Conservation (phyloP, 2,797 vertebrate genomes). For the Poecilia wingei region DNA sequence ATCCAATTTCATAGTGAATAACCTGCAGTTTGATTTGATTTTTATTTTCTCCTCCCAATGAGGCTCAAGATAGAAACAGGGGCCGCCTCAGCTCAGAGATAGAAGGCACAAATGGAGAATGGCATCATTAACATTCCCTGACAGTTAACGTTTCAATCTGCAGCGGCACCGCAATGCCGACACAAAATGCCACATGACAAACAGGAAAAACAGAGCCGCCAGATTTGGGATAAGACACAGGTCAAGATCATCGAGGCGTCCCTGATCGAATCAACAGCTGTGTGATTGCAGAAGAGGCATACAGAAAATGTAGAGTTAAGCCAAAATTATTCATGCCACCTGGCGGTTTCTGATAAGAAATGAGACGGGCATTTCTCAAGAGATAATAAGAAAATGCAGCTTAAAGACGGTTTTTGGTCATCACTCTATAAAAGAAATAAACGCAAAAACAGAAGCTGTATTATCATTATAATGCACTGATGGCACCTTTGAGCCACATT, state of each 20-base stretch:
- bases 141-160: slow-evolving; percentile 81
- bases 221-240: slow-evolving; percentile 49
- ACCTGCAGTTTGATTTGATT: slow-evolving; percentile 79
- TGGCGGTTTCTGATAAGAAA: background rate
- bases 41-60: slow-evolving; percentile 53
- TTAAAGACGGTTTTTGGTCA: background rate
- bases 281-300: slow-evolving; percentile 52
- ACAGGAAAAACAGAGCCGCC: slow-evolving; percentile 25
- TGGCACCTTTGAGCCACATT: background rate
- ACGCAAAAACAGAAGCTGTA: background rate
- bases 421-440: background rate
- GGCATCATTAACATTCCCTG: slow-evolving; percentile 79
- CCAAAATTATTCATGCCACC: background rate
- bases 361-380: background rate
- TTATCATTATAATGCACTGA: background rate
- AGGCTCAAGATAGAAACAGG: slow-evolving; percentile 43
- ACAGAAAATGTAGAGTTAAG: background rate
- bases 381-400: background rate
- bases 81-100: slow-evolving; percentile 10
- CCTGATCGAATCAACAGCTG: slow-evolving; percentile 68
- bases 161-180: slow-evolving; percentile 67
- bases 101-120: slow-evolving; percentile 65
- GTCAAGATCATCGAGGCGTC: slow-evolving; percentile 39
- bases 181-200: slow-evolving; percentile 70
- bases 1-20: slow-evolving; percentile 83